phyloP scores from a whole-genome alignment of 2,888 invertebrate species.

The Andrena minutula region DNA sequence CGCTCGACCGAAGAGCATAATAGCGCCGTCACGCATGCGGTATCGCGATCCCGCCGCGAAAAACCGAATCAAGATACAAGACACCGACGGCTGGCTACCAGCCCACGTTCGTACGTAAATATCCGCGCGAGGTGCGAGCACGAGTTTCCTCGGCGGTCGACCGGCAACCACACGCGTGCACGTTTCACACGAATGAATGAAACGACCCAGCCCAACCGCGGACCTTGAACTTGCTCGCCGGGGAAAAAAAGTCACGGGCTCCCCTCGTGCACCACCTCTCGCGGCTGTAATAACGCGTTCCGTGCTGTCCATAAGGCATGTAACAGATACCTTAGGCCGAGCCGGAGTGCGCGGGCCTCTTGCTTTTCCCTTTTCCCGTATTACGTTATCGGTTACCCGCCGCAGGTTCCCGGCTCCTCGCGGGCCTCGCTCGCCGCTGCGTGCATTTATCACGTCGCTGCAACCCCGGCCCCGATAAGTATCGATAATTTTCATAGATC shows the following conservation, averaged over 20 bases:
- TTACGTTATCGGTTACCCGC: constrained; percentile 72
- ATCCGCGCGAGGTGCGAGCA: constrained; percentile 38
- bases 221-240: constrained; percentile 76
- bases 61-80: constrained; percentile 31
- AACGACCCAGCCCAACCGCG: constrained; percentile 75
- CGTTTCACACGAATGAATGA: constrained; percentile 78
- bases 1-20: background rate
- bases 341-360: constrained; percentile 46
- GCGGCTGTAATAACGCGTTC: constrained; percentile 79
- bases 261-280: constrained; percentile 57
- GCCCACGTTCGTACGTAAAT: constrained; percentile 10
- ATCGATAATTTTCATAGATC: constrained; percentile 69
- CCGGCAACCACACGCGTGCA: constrained; percentile 59
- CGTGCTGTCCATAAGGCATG: constrained; percentile 73
- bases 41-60: constrained; percentile 24
- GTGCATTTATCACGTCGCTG: constrained; percentile 63
- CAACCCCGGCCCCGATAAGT: constrained; percentile 55
- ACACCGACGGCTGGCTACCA: background rate
- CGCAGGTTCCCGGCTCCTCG: background rate
- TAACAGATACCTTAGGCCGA: constrained; percentile 70
- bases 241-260: constrained; percentile 64
- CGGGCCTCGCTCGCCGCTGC: constrained; percentile 22
- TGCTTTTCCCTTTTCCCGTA: constrained; percentile 67
- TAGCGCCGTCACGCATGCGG: constrained; percentile 22
- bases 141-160: constrained; percentile 26